phyloP scores from a whole-genome alignment of 2,888 invertebrate species.

The Geotrupes spiniger region DNA sequence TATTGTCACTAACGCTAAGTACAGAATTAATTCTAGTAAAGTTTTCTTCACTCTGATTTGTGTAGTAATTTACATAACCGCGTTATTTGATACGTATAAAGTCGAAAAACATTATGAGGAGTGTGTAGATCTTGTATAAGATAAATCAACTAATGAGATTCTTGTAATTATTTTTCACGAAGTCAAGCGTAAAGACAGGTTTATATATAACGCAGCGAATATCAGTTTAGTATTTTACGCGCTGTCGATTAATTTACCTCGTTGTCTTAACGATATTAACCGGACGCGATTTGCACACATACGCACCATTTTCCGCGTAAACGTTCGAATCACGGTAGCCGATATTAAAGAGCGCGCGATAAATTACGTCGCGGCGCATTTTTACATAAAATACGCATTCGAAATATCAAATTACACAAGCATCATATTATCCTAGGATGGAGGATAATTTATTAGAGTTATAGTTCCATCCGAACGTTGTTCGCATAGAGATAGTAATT shows the following conservation, averaged over 20 bases:
- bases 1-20: slow-evolving; percentile 3
- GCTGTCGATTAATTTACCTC: not conserved
- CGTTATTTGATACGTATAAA: slow-evolving; percentile 15
- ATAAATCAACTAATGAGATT: slow-evolving; percentile 14
- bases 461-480: too few species aligned
- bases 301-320: too few species aligned
- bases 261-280: not conserved
- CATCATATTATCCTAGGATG: too few species aligned
- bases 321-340: too few species aligned
- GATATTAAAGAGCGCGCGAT: too few species aligned
- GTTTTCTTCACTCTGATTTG: slow-evolving; percentile 10
- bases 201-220: slow-evolving; percentile 3
- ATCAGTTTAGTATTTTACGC: slow-evolving; percentile 5
- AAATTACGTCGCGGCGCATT: too few species aligned
- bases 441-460: too few species aligned
- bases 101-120: slow-evolving; percentile 12
- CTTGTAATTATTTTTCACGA: slow-evolving; percentile 12
- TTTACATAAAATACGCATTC: too few species aligned
- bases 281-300: too few species aligned
- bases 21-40: slow-evolving; percentile 4
- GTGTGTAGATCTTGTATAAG: slow-evolving; percentile 12
- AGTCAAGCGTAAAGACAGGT: slow-evolving; percentile 1
- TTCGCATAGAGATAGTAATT: too few species aligned
- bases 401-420: too few species aligned
- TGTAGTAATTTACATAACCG: slow-evolving; percentile 15